Percentiles rank a stretch among this genome's conserved stretches.
These are phyloP conservation scores for Corbicula japonica DNA, from an alignment of 2,888 invertebrate genomes.

Conservation along the genomic window DNA sequence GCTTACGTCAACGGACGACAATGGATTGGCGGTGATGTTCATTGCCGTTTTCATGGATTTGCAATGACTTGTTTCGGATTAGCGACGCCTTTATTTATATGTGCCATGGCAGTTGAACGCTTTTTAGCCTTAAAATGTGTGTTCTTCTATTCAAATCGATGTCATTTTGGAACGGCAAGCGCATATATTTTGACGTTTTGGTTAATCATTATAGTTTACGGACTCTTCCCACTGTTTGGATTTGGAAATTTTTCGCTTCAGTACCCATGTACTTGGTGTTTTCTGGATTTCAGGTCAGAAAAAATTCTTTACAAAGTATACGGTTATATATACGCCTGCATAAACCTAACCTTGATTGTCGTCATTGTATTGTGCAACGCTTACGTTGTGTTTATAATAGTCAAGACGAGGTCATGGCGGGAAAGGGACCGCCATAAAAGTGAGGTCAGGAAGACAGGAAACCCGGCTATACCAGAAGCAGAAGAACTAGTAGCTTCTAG, in stretches of 20 bases:
- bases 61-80: conserved; percentile 85
- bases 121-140: conserved; percentile 83
- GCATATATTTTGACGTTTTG: conserved; percentile 75
- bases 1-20: conserved; percentile 77
- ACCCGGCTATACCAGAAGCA: conserved; percentile 4
- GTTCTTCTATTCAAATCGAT: conserved; percentile 82
- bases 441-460: too few relatives aligned
- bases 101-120: conserved; percentile 85
- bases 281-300: conserved; percentile 83
- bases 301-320: conserved; percentile 73
- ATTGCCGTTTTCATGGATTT: conserved; percentile 85
- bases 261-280: conserved; percentile 86
- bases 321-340: conserved; percentile 79
- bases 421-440: too few relatives aligned
- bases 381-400: conserved; percentile 77
- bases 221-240: conserved; percentile 83
- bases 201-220: conserved; percentile 77
- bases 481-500: background rate
- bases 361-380: conserved; percentile 78
- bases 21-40: conserved; percentile 81
- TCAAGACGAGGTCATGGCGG: conserved; percentile 72
- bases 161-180: conserved; percentile 76
- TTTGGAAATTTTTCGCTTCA: conserved; percentile 83
- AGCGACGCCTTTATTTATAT: conserved; percentile 84
- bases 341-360: conserved; percentile 78